Conservation (phyloP, 1,140 invertebrate genomes). For the Chionoecetes opilio region DNA sequence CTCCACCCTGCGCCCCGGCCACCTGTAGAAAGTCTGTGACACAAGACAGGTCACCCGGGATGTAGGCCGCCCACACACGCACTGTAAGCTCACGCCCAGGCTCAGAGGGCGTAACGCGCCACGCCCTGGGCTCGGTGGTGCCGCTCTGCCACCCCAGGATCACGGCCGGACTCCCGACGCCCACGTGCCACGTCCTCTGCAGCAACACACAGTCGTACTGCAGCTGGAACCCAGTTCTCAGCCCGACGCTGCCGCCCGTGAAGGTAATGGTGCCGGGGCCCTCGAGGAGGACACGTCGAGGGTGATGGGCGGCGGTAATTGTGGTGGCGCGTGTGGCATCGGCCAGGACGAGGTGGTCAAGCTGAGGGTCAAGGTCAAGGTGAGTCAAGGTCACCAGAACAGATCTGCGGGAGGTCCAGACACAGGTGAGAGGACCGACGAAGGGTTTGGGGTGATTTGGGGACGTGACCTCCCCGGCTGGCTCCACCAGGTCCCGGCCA, state of each 20-base stretch:
- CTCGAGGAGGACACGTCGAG: conserved; percentile 6
- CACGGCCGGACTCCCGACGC: conserved; percentile 6
- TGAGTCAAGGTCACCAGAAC: conserved; percentile 40
- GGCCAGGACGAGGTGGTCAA: conserved; percentile 37
- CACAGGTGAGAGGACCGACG: conserved; percentile 54
- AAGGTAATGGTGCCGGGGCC: conserved; percentile 37
- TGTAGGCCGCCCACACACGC: conserved; percentile 56
- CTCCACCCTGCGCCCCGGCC: conserved; percentile 1
- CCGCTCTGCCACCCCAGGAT: conserved; percentile 57
- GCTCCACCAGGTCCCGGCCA: conserved; percentile 44
- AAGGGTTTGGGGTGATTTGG: conserved; percentile 49
- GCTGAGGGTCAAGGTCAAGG: conserved; percentile 54
- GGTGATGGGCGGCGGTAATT: neutral
- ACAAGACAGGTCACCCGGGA: conserved; percentile 52
- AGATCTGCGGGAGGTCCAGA: conserved; percentile 46
- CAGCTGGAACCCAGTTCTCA: conserved; percentile 49
- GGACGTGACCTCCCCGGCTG: conserved; percentile 15
- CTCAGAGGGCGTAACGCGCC: conserved; percentile 25
- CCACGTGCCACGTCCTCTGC: conserved; percentile 46
- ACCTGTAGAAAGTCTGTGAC: conserved; percentile 49
- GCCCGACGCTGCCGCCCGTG: conserved; percentile 32
- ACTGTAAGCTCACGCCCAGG: conserved; percentile 20
- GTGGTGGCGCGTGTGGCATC: conserved; percentile 27
- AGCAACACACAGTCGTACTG: conserved; percentile 53
- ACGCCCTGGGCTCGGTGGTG: neutral